Percentiles rank a stretch among this genome's conserved stretches.
These are phyloP conservation scores for Ispidina picta DNA, from an alignment of 2,797 vertebrate genomes.

Conservation along the genomic window DNA sequence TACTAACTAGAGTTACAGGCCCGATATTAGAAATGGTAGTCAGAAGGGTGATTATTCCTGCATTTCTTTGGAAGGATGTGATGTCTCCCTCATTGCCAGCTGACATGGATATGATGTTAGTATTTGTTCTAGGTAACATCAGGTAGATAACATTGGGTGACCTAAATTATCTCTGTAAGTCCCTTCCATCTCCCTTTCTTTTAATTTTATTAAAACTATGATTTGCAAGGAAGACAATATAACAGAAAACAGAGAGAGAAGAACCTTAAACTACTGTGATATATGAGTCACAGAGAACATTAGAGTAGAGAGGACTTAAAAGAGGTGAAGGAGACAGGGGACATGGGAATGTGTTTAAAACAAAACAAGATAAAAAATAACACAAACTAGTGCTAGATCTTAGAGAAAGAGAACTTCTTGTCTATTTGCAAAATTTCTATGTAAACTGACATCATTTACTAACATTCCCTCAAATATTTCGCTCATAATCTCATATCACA, in stretches of 20 bases:
- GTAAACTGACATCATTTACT: neutral
- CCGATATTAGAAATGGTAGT: neutral
- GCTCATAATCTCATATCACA: neutral
- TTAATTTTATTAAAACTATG: neutral
- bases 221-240: neutral
- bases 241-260: neutral
- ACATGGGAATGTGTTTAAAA: neutral
- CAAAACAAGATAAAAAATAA: neutral
- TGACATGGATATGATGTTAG: neutral
- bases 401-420: neutral
- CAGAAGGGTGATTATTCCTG: fast-evolving
- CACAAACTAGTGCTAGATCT: neutral
- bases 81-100: neutral
- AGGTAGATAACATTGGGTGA: neutral
- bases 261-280: neutral
- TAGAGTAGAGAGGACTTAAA: neutral
- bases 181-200: neutral
- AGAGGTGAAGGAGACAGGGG: neutral
- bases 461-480: neutral
- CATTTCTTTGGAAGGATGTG: neutral
- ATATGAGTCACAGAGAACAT: neutral
- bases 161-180: neutral
- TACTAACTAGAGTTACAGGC: neutral
- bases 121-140: neutral
- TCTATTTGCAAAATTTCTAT: neutral